phyloP scores from a whole-genome alignment of 2,888 invertebrate genomes.

The Cynaeus angustus region DNA sequence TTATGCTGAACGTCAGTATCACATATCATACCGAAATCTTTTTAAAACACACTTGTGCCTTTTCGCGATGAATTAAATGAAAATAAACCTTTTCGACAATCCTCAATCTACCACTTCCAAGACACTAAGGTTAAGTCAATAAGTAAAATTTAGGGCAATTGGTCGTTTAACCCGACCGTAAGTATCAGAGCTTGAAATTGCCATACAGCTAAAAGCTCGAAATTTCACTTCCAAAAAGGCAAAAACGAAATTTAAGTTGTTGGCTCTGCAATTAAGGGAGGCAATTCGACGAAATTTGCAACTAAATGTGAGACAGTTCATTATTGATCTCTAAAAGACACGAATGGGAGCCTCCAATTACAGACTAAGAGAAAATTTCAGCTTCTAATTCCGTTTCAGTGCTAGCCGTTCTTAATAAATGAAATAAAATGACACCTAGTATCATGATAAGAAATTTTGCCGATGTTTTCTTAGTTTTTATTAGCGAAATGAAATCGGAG shows the following conservation, averaged over 20 bases:
- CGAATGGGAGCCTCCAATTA: constrained; percentile 31
- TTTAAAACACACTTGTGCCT: constrained; percentile 7
- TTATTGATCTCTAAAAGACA: constrained; percentile 33
- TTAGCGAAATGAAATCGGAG: constrained; percentile 10
- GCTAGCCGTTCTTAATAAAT: not conserved
- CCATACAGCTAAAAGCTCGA: constrained; percentile 15
- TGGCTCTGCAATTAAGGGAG: constrained; percentile 38
- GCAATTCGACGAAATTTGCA: constrained; percentile 33
- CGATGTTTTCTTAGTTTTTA: not conserved
- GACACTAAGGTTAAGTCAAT: constrained; percentile 15
- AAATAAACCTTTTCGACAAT: constrained; percentile 6
- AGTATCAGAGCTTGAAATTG: constrained; percentile 31
- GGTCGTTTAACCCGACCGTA: constrained; percentile 17
- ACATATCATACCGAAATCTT: not conserved
- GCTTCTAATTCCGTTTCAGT: constrained; percentile 11
- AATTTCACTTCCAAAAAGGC: constrained; percentile 28
- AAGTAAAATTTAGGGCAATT: constrained; percentile 33
- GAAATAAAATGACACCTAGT: not conserved
- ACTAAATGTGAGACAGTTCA: constrained; percentile 33
- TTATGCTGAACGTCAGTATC: not conserved
- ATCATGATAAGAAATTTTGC: not conserved
- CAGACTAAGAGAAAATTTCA: constrained; percentile 24
- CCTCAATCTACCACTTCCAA: constrained; percentile 19
- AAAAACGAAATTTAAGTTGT: constrained; percentile 32
- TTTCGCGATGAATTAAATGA: constrained; percentile 22